Percentiles rank a stretch among this genome's conserved stretches.
phyloP scores from a whole-genome alignment of 2,888 invertebrate species.

The Cheiracanthium punctorium region DNA sequence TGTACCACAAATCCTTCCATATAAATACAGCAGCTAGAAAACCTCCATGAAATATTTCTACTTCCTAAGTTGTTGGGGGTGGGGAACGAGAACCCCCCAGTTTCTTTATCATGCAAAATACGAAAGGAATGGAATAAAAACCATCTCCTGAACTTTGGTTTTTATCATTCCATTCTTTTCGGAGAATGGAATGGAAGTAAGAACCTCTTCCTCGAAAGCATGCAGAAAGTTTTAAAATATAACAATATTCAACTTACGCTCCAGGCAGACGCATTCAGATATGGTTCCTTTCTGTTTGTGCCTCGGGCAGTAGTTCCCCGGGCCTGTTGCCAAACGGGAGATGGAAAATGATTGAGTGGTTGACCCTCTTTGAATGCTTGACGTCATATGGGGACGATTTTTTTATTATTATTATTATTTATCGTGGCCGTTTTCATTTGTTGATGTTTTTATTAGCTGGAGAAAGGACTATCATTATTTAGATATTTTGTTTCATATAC shows the following conservation, averaged over 20 bases:
- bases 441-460: slow-evolving; percentile 59
- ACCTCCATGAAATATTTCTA: too few relatives aligned
- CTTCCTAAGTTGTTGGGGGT: too few relatives aligned
- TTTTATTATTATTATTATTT: too few relatives aligned
- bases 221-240: not conserved
- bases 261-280: not conserved
- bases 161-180: not conserved
- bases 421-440: slow-evolving; percentile 4
- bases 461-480: slow-evolving; percentile 25
- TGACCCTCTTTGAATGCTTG: slow-evolving; percentile 64
- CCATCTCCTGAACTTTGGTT: not conserved
- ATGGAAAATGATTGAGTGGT: slow-evolving; percentile 65
- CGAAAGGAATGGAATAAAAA: not conserved
- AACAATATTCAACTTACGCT: not conserved
- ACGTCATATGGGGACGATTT: slow-evolving; percentile 45
- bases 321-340: slow-evolving; percentile 58
- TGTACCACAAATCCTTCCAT: too few relatives aligned
- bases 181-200: not conserved
- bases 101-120: not conserved
- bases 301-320: slow-evolving; percentile 3
- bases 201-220: not conserved
- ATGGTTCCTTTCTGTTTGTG: slow-evolving; percentile 38
- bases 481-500: slow-evolving; percentile 19
- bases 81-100: too few relatives aligned
- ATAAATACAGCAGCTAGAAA: too few relatives aligned